Base-by-base conservation (phyloP, 2,888 invertebrate species). In the Drosophila niveifrons region DNA sequence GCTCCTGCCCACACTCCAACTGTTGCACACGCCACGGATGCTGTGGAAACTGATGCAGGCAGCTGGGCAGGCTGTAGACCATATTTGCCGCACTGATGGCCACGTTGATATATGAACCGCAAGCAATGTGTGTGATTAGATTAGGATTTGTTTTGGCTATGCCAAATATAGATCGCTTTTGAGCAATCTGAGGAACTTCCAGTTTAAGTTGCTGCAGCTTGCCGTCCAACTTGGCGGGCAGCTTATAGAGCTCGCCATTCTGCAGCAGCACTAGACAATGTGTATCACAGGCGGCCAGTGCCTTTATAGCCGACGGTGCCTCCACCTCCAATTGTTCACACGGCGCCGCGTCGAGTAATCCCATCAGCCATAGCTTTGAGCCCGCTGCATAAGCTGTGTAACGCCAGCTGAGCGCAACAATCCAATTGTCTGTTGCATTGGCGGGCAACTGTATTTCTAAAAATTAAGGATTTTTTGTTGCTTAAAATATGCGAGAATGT, bases 1-100 rank as follows among this genome's bases (percentile, higher is more conserved):
- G 98, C 90, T 98, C 97, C 91, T 95, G 95, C 0, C 98, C 98
- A 92, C 96, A 96, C 56, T 94, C 93, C 34, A 97, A 91, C 86
- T 96, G 95, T 58, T 93, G 91, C 13, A 96, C 94, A 82, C 93
- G 94, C 86, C 88, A 89, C 11, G 94, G 93, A 70, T 94, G 93
- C 41, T 92, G 92, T 2, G 92, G 89, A 82, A 94, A 91, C 69
- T 90, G 94, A 74, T 94, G 90, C 55, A 95, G 92, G 83, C 93
- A 93, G 3, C 92, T 93, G 11, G 96, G 96, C 55, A 95, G 91
- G 80, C 94, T 93, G 85, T 94, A 96, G 0, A 96, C 92, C 17
- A 91, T 91, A 75, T 95, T 95, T 13, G 86, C 81, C 17, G 89
- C 80, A 15, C 93, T 92, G 36, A 94, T 79, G 6, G 93, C 94